Percentiles rank a stretch among this genome's conserved stretches.
These are phyloP conservation scores for Micrasema longulum DNA, from an alignment of 1,140 invertebrate genomes.

Conservation along the genomic window DNA sequence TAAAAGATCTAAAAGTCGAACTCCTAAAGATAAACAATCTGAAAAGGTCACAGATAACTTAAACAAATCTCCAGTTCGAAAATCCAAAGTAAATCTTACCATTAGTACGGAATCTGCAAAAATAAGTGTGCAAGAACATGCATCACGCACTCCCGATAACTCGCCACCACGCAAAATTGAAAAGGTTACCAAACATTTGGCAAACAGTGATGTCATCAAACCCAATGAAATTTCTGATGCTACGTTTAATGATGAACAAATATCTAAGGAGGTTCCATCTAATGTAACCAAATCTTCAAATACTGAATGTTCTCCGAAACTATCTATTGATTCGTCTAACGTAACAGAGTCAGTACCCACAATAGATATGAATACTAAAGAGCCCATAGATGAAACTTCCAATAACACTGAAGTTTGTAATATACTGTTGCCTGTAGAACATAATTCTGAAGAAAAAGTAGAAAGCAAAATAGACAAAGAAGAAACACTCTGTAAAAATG, in stretches of 20 bases:
- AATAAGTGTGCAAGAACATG: slow-evolving; percentile 16
- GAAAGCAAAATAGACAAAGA: neutral
- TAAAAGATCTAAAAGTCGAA: slow-evolving; percentile 41
- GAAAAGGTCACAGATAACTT: slow-evolving; percentile 21
- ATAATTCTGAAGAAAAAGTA: slow-evolving; percentile 8
- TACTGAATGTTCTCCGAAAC: neutral
- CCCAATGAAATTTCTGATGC: slow-evolving; percentile 14
- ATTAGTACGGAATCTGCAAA: slow-evolving; percentile 44
- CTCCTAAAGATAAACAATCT: slow-evolving; percentile 41
- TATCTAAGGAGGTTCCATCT: neutral
- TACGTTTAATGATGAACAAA: neutral
- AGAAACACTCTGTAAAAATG: neutral
- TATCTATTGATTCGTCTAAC: neutral
- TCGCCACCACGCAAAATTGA: slow-evolving; percentile 49
- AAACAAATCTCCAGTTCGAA: slow-evolving; percentile 36
- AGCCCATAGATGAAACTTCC: too few species aligned
- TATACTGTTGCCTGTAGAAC: slow-evolving; percentile 20
- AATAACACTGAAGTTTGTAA: neutral
- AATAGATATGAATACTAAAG: too few species aligned
- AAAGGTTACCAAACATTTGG: neutral
- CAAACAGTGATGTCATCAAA: neutral
- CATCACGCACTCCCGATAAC: slow-evolving; percentile 50
- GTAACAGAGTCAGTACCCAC: neutral
- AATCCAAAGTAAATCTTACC: slow-evolving; percentile 32
- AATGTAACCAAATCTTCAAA: neutral